Evolutionary conservation across 2,113 vertebrate species (phyloP), one percentile per base, ranked within the genome.

Genomic region (Onychorhynchus coronatus): DNA sequence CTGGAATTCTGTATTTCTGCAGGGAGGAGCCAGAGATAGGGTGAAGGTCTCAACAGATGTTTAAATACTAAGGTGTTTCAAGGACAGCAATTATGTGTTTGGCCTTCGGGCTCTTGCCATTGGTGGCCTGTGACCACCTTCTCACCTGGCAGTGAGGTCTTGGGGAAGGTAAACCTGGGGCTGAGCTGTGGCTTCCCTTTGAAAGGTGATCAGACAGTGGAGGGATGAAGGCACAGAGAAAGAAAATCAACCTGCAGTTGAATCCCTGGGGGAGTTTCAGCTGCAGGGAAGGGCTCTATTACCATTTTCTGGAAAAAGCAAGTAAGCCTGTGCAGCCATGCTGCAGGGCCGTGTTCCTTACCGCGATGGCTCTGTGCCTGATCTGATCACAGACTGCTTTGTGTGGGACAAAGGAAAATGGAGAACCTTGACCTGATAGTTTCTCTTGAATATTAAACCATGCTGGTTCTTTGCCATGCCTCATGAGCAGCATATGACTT

Each of bases 371-470:
- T 75, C 71, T 5, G 44, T 74, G 90, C 91, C 85, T 63, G 82
- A 82, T 95, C 93, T 89, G 96, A 97, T 96, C 80, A 53, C 72
- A 88, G 67, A 10, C 55, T 0, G 12, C 65, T 74, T 39, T 83
- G 75, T 87, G 88, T 0, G 2, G 31, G 44, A 65, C 1, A 1
- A 31, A 74, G 85, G 90, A 33, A 93, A 96, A 41, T 2, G 0
- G 85, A 88, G 93, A 90, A 83, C 92, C 68, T 78, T 96, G 93
- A 86, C 90, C 92, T 49, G 53, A 9, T n/a, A 11, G 20, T 81
- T 95, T 25, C 86, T 67, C 70, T 85, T 80, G 70, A 85, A 72
- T 92, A 92, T 94, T 95, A 89, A 95, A 84, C 86, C 24, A 2
- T 1, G 5, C 65, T 92, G 84, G 16, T 84, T 30, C 44, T 81